Conservation (phyloP, 1,140 invertebrate genomes). For the Charaxes varanes region DNA sequence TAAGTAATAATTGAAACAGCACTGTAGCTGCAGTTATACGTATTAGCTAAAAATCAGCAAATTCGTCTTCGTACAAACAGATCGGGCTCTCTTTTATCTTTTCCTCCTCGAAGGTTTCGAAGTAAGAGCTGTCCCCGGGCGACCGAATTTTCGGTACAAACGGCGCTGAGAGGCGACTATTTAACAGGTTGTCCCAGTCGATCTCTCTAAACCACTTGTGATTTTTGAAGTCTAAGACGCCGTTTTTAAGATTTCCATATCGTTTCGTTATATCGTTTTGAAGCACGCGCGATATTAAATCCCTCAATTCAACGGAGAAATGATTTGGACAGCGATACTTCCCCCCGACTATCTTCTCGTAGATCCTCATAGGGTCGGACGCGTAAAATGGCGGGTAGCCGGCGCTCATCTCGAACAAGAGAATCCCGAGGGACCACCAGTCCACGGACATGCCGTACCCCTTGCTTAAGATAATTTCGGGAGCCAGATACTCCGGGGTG, state of each 20-base stretch:
- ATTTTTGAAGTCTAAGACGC: conserved; percentile 79
- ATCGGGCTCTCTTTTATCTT: conserved; percentile 53
- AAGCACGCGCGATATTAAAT: conserved; percentile 89
- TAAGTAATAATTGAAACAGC: no score
- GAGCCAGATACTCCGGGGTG: conserved; percentile 96
- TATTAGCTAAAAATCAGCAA: conserved; percentile 58
- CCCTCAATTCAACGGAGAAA: conserved; percentile 85
- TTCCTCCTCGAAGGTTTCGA: conserved; percentile 80
- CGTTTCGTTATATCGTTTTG: conserved; percentile 91
- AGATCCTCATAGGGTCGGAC: conserved; percentile 90
- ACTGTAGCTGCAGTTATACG: no score
- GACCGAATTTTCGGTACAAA: conserved; percentile 84
- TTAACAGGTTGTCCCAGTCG: conserved; percentile 90
- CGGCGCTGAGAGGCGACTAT: conserved; percentile 84
- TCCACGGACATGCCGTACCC: conserved; percentile 97
- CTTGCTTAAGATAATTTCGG: conserved; percentile 95
- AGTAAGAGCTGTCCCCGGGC: conserved; percentile 86
- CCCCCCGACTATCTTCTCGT: conserved; percentile 88
- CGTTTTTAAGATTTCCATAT: conserved; percentile 91
- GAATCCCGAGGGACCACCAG: conserved; percentile 95
- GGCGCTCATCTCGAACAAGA: conserved; percentile 89
- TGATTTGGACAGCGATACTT: conserved; percentile 81
- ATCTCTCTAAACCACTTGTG: conserved; percentile 83
- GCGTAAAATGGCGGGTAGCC: conserved; percentile 90
- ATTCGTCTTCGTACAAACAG: conserved; percentile 65